These are phyloP conservation scores for Nipponacmea schrenckii DNA, from an alignment of 2,888 invertebrate species.

Conservation along the genomic window DNA sequence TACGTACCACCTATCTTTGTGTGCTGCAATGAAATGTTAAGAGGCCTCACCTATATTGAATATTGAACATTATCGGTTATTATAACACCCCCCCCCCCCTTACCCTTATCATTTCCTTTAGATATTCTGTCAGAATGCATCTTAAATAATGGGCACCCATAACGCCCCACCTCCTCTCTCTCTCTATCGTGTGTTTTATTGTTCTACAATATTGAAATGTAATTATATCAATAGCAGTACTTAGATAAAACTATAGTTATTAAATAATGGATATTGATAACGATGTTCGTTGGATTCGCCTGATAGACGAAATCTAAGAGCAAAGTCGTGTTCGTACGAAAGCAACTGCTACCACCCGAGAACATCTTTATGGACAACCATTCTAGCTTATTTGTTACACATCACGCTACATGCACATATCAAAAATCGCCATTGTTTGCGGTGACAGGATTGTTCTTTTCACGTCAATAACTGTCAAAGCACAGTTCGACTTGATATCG, in stretches of 20 bases:
- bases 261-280: not conserved
- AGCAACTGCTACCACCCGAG: not conserved
- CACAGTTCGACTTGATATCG: not conserved
- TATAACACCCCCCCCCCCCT: too few species aligned
- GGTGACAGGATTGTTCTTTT: not conserved
- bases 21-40: too few species aligned
- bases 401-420: not conserved
- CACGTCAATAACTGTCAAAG: conserved; percentile 1
- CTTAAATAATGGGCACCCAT: not conserved
- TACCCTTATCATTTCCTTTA: too few species aligned
- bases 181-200: too few species aligned
- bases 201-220: too few species aligned
- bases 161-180: too few species aligned
- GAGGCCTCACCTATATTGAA: too few species aligned
- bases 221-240: too few species aligned
- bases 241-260: too few species aligned
- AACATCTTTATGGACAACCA: not conserved
- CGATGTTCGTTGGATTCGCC: not conserved
- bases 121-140: too few species aligned
- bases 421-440: not conserved
- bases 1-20: too few species aligned
- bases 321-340: not conserved
- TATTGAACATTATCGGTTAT: too few species aligned
- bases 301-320: not conserved
- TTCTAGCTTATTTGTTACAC: not conserved